Evolutionary conservation across 2,113 vertebrate species (phyloP).

Genomic region (rabbit (Oryctolagus cuniculus)): mOryCun1.1 NC_091438.1:101778501-101779000

Average conservation of each 20-base stretch:
- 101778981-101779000: constrained; percentile 66
- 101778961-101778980: constrained; percentile 47
- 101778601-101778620: constrained; percentile 32
- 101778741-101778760: constrained; percentile 1
- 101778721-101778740: constrained; percentile 57
- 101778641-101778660: constrained; percentile 35
- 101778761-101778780: constrained; percentile 55
- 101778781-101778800: constrained; percentile 50
- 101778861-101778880: constrained; percentile 54
- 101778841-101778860: constrained; percentile 68
- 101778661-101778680: constrained; percentile 8
- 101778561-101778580: constrained; percentile 38
- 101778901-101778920: constrained; percentile 58
- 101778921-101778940: constrained; percentile 55
- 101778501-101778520: too few relatives aligned
- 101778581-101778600: background rate
- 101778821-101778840: constrained; percentile 47
- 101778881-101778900: constrained; percentile 74
- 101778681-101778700: constrained; percentile 45
- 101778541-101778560: background rate
- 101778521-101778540: constrained; percentile 8
- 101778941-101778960: constrained; percentile 57
- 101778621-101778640: constrained; percentile 41
- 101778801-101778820: constrained; percentile 44
- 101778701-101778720: constrained; percentile 29